Evolutionary conservation across 2,888 invertebrate species (phyloP).

Genomic region (Drosophila paramelanica): DNA sequence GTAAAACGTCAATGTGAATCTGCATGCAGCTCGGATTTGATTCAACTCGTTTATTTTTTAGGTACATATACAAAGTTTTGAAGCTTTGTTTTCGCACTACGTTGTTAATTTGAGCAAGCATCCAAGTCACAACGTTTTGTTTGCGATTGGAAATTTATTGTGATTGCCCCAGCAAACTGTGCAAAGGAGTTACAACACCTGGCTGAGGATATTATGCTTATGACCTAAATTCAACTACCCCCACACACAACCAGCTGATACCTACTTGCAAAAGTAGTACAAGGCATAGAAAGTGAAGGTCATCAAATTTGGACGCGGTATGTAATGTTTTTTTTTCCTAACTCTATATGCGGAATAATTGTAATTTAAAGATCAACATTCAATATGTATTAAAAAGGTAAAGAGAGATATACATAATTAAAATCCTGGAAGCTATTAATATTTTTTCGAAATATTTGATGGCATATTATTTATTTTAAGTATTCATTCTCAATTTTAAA

Average conservation of each 20-base stretch:
- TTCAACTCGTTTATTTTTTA: slow-evolving; percentile 13
- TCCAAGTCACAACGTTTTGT: background rate
- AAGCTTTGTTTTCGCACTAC: background rate
- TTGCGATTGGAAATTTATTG: slow-evolving; percentile 23
- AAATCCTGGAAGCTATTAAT: background rate
- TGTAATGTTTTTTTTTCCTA: slow-evolving; percentile 14
- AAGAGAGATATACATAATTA: background rate
- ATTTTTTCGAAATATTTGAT: background rate
- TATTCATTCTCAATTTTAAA: background rate
- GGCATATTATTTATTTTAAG: background rate
- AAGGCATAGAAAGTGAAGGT: slow-evolving; percentile 47
- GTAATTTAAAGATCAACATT: background rate
- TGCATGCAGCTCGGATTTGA: slow-evolving; percentile 6
- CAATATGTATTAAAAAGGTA: slow-evolving; percentile 1
- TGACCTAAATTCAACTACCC: slow-evolving; percentile 66
- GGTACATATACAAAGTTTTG: background rate
- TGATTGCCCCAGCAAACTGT: slow-evolving; percentile 14
- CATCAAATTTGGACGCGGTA: slow-evolving; percentile 44
- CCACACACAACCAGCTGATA: slow-evolving; percentile 33
- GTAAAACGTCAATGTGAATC: slow-evolving; percentile 16
- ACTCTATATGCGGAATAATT: background rate
- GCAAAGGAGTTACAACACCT: slow-evolving; percentile 35
- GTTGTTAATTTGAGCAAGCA: background rate
- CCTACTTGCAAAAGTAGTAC: slow-evolving; percentile 46
- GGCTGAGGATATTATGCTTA: slow-evolving; percentile 56